phyloP scores from a whole-genome alignment of 2,113 vertebrate species.

The Oriolus oriolus region DNA sequence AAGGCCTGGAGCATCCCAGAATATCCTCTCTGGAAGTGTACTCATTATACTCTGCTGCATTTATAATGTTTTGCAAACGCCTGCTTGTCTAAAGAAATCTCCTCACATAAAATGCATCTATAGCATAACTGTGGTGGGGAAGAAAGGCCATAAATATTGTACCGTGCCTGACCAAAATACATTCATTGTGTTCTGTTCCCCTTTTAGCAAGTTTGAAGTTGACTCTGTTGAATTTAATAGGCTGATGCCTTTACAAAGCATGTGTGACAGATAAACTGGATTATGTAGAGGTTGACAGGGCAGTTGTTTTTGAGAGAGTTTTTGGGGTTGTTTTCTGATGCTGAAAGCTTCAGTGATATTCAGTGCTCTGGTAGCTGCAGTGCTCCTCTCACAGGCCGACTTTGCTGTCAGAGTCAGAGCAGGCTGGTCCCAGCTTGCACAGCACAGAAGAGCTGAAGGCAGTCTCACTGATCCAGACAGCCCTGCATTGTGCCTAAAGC shows the following conservation, averaged over 20 bases:
- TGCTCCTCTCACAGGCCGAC: neutral
- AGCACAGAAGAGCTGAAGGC: neutral
- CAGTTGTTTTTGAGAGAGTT: neutral
- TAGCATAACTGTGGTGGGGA: neutral
- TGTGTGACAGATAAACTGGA: neutral
- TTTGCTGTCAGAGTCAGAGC: rapidly evolving
- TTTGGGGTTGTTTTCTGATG: neutral
- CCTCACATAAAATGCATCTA: neutral
- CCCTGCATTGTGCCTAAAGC: neutral
- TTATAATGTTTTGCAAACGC: neutral
- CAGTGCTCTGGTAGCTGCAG: neutral
- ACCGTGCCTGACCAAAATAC: neutral
- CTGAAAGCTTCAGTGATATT: neutral
- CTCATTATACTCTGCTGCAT: neutral
- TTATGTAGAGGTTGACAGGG: neutral
- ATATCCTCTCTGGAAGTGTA: neutral
- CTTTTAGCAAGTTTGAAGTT: neutral
- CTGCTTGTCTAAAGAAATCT: neutral
- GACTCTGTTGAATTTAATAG: neutral
- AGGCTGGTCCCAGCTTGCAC: neutral
- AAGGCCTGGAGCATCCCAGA: neutral
- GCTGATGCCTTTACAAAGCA: neutral
- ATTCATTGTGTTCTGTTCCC: neutral
- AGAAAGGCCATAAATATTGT: neutral
- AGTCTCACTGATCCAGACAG: neutral